Evolutionary conservation across 2,113 vertebrate genomes (phyloP).

Genomic region (Xenopus laevis): DNA sequence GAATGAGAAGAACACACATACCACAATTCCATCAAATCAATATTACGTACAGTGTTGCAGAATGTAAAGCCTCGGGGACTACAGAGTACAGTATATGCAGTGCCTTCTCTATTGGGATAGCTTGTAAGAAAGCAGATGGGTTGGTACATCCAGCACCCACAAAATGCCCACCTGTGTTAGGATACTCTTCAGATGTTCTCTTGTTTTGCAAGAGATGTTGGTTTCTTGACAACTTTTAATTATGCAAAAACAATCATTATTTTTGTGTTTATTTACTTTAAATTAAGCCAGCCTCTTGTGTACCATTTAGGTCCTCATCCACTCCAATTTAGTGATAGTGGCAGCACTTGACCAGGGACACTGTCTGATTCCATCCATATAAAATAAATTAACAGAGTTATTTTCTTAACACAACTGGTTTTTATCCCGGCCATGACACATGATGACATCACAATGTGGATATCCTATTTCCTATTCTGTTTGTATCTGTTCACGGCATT

Average conservation of each 20-base stretch:
- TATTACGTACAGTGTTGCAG: constrained; percentile 23
- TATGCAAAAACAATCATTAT: neutral
- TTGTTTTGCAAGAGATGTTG: neutral
- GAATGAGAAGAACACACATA: constrained; percentile 22
- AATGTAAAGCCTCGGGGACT: constrained; percentile 10
- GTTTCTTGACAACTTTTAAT: neutral
- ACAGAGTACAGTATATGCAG: neutral
- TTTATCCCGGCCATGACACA: too few species aligned
- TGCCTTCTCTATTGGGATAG: neutral
- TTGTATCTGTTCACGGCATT: too few species aligned
- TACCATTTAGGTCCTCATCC: too few species aligned
- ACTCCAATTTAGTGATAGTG: too few species aligned
- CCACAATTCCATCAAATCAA: constrained; percentile 37
- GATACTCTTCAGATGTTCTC: neutral
- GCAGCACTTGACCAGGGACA: too few species aligned
- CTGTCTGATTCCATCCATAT: too few species aligned
- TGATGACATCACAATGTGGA: too few species aligned
- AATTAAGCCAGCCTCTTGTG: neutral
- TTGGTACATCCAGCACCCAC: neutral
- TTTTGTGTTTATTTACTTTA: neutral
- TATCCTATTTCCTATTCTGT: too few species aligned
- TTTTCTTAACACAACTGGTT: too few species aligned
- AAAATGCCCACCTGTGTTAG: neutral
- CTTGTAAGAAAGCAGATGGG: neutral
- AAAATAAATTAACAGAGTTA: too few species aligned